phyloP scores from a whole-genome alignment of 2,113 vertebrate genomes.

The Phyllostomus discolor region DNA sequence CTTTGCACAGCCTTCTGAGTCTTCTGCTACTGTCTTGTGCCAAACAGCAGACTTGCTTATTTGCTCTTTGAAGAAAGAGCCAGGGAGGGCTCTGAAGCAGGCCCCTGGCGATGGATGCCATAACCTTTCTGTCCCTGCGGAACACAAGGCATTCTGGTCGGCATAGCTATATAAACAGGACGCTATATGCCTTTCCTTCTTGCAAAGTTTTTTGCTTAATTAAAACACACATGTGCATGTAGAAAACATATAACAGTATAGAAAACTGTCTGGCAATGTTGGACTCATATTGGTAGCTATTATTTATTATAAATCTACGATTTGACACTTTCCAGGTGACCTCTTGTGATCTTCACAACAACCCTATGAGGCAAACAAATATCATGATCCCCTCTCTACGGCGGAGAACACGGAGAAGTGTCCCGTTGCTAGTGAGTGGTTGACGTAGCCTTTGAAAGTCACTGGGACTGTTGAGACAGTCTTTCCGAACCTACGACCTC shows the following conservation, averaged over 20 bases:
- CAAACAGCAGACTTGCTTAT: neutral
- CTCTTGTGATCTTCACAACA: neutral
- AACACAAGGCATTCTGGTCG: neutral
- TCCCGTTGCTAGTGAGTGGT: neutral
- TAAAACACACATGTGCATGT: neutral
- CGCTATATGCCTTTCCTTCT: neutral
- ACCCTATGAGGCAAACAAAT: neutral
- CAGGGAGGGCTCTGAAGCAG: neutral
- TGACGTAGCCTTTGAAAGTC: neutral
- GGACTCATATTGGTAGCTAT: neutral
- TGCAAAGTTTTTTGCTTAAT: neutral
- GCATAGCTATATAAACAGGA: neutral
- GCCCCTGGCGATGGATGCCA: neutral
- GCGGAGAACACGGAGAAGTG: neutral
- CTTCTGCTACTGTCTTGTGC: neutral
- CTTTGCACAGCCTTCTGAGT: neutral
- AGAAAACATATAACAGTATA: neutral
- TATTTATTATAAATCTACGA: neutral
- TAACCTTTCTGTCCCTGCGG: neutral
- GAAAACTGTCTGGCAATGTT: neutral
- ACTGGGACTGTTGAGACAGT: neutral
- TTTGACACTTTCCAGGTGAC: neutral
- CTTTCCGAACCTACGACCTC: neutral
- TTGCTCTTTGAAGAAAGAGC: neutral
- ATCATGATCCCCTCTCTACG: neutral